These are phyloP conservation scores for Anastrepha obliqua DNA, from an alignment of 1,140 invertebrate species.

Conservation along the genomic window DNA sequence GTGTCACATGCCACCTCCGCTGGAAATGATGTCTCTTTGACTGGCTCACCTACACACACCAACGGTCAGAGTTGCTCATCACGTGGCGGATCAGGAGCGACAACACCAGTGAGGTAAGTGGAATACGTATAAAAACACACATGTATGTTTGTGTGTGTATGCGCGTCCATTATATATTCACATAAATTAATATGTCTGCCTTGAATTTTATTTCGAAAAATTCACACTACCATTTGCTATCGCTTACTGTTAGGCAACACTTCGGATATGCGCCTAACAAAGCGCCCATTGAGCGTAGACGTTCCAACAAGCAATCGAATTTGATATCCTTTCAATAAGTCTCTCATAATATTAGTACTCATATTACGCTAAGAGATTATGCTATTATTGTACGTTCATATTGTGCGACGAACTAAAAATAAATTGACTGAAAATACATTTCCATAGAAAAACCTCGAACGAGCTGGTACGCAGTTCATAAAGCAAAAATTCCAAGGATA, in stretches of 20 bases:
- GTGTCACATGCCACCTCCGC: slow-evolving; percentile 88
- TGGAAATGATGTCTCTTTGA: slow-evolving; percentile 75
- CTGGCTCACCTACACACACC: slow-evolving; percentile 78
- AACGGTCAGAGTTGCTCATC: slow-evolving; percentile 75
- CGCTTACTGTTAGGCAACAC: not conserved
- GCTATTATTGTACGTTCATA: slow-evolving; percentile 11
- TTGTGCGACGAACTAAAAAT: not conserved
- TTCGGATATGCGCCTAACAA: not conserved
- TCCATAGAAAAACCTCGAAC: not conserved
- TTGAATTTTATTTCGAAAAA: not conserved
- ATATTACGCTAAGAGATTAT: not conserved
- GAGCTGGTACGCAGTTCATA: not conserved
- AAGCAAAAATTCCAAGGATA: not conserved
- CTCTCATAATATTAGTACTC: not conserved
- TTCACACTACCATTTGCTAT: not conserved
- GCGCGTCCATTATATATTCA: not conserved
- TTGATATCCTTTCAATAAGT: slow-evolving; percentile 11
- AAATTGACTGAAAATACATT: not conserved
- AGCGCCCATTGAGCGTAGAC: not conserved
- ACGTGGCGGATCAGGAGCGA: slow-evolving; percentile 84
- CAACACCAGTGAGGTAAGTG: slow-evolving; percentile 87
- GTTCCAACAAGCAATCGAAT: not conserved
- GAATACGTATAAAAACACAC: not conserved
- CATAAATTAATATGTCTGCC: not conserved
- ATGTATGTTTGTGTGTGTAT: not conserved